A percentile compares a stretch with the other conserved stretches of the same genome.
Evolutionary conservation across 1,140 invertebrate genomes (phyloP).

Genomic region (Diachasmimorpha longicaudata): DNA sequence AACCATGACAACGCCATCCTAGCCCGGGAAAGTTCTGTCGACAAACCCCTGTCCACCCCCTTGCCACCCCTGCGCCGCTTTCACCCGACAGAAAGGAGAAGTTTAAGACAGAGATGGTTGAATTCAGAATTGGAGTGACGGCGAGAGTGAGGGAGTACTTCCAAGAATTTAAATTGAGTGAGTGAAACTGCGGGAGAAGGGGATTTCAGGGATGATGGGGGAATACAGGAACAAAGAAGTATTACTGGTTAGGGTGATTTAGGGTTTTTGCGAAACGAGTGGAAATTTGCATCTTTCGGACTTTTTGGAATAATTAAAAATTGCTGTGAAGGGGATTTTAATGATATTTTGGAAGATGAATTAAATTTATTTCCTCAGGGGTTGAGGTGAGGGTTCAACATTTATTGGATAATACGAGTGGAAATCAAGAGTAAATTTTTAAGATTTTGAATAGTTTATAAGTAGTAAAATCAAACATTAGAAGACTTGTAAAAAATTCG

Average conservation of each 20-base stretch:
- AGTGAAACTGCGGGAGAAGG: background rate
- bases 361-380: background rate
- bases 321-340: background rate
- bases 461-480: too few relatives aligned
- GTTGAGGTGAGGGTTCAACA: too few relatives aligned
- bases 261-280: background rate
- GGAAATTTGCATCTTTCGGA: background rate
- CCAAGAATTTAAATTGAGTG: conserved; percentile 9
- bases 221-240: background rate
- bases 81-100: conserved; percentile 1
- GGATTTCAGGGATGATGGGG: background rate
- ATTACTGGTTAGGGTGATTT: background rate
- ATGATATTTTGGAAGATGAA: background rate
- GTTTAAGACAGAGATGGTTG: background rate
- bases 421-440: background rate
- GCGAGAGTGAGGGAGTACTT: background rate
- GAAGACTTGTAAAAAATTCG: too few relatives aligned
- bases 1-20: conserved; percentile 32
- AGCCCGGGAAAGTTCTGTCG: conserved; percentile 33
- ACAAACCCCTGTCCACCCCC: conserved; percentile 5
- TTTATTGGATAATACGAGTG: background rate
- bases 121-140: background rate
- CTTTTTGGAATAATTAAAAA: background rate
- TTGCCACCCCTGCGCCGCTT: background rate
- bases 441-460: too few relatives aligned